Conservation (phyloP, 2,797 vertebrate species). For the Xerus rutilus region DNA sequence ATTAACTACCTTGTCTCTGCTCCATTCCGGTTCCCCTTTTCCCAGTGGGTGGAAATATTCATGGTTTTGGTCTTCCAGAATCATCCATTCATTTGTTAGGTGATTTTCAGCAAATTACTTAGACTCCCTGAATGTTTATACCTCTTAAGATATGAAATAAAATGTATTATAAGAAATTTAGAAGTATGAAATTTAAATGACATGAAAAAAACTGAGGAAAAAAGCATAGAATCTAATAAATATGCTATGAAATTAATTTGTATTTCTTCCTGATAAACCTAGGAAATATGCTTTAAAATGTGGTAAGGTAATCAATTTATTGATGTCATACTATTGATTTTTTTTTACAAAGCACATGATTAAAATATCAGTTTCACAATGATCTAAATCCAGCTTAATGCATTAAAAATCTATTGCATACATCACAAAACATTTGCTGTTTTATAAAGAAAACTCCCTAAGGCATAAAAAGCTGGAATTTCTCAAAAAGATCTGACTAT, state of each 20-base stretch:
- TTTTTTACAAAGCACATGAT: neutral
- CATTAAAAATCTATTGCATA: neutral
- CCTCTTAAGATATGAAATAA: slow-evolving; percentile 14
- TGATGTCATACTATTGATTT: neutral
- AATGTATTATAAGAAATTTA: neutral
- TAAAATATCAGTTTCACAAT: neutral
- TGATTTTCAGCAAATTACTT: slow-evolving; percentile 15
- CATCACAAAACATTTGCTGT: neutral
- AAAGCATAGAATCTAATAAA: neutral
- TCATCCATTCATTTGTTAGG: neutral
- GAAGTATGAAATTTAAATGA: neutral
- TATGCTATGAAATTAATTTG: neutral
- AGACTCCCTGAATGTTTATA: neutral
- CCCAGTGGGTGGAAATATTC: neutral
- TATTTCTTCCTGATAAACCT: neutral
- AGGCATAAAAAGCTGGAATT: neutral
- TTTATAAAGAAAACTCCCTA: slow-evolving; percentile 25
- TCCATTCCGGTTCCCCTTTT: neutral
- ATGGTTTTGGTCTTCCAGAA: neutral
- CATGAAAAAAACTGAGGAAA: neutral
- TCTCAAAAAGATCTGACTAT: slow-evolving; percentile 14
- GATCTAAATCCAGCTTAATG: neutral
- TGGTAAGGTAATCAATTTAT: neutral
- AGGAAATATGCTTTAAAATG: neutral
- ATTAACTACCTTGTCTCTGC: neutral